phyloP scores from a whole-genome alignment of 2,797 vertebrate species.

The Emys orbicularis region DNA sequence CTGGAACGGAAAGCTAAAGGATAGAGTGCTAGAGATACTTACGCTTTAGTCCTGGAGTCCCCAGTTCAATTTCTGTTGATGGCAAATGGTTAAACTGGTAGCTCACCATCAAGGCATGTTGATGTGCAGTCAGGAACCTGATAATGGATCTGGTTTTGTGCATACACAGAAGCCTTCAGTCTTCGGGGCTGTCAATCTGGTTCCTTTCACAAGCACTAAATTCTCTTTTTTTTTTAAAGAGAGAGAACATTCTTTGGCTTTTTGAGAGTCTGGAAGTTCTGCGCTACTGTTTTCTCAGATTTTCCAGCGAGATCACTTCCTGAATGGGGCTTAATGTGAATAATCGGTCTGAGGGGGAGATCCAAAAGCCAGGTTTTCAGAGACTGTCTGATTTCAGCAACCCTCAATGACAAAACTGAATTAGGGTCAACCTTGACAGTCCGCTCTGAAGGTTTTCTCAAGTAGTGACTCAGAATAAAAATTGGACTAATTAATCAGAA shows the following conservation, averaged over 20 bases:
- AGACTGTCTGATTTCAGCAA: neutral
- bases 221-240: neutral
- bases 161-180: neutral
- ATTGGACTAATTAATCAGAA: neutral
- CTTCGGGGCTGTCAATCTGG: neutral
- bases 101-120: rapidly evolving
- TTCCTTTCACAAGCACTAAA: constrained; percentile 36
- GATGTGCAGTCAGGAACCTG: neutral
- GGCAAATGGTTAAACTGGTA: neutral
- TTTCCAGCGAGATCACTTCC: constrained; percentile 72
- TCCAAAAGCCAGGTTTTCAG: constrained; percentile 32
- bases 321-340: constrained; percentile 24
- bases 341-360: constrained; percentile 42
- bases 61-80: neutral
- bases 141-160: neutral
- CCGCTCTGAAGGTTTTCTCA: neutral
- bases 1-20: too few relatives aligned
- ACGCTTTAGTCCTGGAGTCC: neutral
- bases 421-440: neutral
- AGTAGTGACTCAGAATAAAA: neutral
- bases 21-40: neutral
- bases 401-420: constrained; percentile 6
- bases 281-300: constrained; percentile 53
- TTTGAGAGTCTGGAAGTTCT: constrained; percentile 53
- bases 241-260: constrained; percentile 57